phyloP scores from a whole-genome alignment of 1,140 invertebrate genomes.

The Zophobas atratus region DNA sequence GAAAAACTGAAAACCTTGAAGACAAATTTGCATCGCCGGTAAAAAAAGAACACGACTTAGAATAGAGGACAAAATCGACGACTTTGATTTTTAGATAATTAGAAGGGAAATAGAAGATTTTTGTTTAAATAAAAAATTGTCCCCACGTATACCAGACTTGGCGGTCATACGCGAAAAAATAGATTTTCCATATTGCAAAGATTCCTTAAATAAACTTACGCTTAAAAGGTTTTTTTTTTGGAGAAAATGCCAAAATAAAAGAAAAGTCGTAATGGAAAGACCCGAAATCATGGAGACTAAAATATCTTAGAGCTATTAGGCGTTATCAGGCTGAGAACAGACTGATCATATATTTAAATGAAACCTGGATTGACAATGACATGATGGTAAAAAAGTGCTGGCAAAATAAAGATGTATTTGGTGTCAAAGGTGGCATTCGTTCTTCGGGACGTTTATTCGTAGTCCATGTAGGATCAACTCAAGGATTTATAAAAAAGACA shows the following conservation, averaged over 20 bases:
- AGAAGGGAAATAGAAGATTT: constrained; percentile 1
- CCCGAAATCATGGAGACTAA: neutral
- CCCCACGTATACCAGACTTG: neutral
- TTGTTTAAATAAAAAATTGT: neutral
- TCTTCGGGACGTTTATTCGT: neutral
- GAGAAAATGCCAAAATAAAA: constrained; percentile 3
- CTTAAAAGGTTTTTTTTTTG: neutral
- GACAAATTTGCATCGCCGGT: neutral
- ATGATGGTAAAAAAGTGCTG: neutral
- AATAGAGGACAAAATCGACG: neutral
- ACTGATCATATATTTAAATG: neutral
- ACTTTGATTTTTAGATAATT: neutral
- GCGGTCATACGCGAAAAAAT: neutral
- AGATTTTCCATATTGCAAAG: neutral
- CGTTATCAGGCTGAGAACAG: neutral
- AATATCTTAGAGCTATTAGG: neutral
- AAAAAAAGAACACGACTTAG: neutral
- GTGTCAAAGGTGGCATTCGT: neutral
- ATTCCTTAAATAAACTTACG: neutral
- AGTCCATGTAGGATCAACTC: neutral
- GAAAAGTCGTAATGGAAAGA: neutral
- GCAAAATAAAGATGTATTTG: neutral
- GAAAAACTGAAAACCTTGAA: neutral
- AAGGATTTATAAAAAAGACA: neutral
- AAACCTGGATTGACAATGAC: neutral